Conservation (phyloP, 2,888 invertebrate genomes). For the Glaucopsyche alexis region DNA sequence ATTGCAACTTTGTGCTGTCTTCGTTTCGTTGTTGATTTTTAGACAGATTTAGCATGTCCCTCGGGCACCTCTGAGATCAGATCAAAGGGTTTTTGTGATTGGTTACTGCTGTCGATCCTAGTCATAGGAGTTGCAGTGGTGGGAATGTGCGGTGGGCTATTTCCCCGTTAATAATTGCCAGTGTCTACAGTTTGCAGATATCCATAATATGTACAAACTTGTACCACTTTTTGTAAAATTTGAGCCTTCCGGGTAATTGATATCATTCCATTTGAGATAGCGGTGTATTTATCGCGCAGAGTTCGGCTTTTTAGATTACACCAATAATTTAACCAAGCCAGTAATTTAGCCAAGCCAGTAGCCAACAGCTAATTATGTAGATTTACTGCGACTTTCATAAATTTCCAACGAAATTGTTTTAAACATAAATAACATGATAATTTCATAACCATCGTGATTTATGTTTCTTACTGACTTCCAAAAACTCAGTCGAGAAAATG, state of each 20-base stretch:
- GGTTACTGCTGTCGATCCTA: too few species aligned
- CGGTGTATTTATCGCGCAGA: slow-evolving; percentile 22
- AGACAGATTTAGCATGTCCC: too few species aligned
- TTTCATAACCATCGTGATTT: neutral
- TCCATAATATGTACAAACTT: neutral
- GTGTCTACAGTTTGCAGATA: neutral
- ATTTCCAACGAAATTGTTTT: slow-evolving; percentile 20
- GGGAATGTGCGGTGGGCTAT: too few species aligned
- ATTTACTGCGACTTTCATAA: slow-evolving; percentile 27
- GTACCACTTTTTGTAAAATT: slow-evolving; percentile 7
- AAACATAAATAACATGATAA: slow-evolving; percentile 11
- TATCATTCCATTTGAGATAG: slow-evolving; percentile 13
- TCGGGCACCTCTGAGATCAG: too few species aligned
- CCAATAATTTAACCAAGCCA: slow-evolving; percentile 16
- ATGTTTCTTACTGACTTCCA: slow-evolving; percentile 9
- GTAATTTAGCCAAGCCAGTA: slow-evolving; percentile 23
- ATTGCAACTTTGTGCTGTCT: too few species aligned
- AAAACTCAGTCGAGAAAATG: neutral
- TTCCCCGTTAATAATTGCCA: too few species aligned
- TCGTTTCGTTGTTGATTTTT: too few species aligned
- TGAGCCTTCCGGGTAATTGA: neutral
- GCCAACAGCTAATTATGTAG: slow-evolving; percentile 28
- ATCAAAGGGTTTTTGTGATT: too few species aligned
- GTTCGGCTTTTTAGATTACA: slow-evolving; percentile 28
- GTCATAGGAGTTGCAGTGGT: too few species aligned